Conservation (phyloP, 2,888 invertebrate species). For the Megalurothrips usitatus region DNA sequence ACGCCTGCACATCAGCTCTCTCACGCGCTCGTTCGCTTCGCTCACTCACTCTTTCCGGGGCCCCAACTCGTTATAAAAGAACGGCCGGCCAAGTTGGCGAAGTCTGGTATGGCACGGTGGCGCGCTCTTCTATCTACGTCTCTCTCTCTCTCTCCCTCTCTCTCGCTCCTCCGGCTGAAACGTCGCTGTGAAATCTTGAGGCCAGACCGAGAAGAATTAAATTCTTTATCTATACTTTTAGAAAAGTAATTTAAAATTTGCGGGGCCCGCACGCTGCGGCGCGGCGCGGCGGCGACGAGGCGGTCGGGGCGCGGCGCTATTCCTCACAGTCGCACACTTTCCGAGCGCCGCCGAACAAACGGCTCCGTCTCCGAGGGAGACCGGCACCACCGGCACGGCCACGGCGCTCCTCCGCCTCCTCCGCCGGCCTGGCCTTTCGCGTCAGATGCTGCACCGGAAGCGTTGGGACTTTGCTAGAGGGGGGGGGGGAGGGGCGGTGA, state of each 20-base stretch:
- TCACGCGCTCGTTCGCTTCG: background rate
- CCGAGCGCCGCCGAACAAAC: too few species aligned
- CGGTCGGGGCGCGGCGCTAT: background rate
- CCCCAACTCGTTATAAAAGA: constrained; percentile 17
- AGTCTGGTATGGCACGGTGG: too few species aligned
- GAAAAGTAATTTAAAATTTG: constrained; percentile 23
- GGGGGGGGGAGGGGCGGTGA: background rate
- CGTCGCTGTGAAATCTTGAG: too few species aligned
- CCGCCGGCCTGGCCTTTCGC: background rate
- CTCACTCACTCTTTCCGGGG: background rate
- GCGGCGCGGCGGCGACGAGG: too few species aligned
- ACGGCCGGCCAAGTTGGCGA: background rate
- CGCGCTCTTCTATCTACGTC: too few species aligned
- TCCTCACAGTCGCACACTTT: background rate
- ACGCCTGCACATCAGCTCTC: background rate
- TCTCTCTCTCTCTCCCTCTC: too few species aligned
- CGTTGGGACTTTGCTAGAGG: too few species aligned
- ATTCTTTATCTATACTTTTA: constrained; percentile 15
- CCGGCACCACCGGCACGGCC: too few species aligned
- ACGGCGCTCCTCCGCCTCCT: too few species aligned
- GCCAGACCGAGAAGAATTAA: background rate
- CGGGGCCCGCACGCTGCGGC: too few species aligned
- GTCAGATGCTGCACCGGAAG: background rate
- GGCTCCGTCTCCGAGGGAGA: too few species aligned
- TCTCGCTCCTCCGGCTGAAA: background rate